Evolutionary conservation across 2,113 vertebrate genomes (phyloP).

Genomic region (Polypterus senegalus): DNA sequence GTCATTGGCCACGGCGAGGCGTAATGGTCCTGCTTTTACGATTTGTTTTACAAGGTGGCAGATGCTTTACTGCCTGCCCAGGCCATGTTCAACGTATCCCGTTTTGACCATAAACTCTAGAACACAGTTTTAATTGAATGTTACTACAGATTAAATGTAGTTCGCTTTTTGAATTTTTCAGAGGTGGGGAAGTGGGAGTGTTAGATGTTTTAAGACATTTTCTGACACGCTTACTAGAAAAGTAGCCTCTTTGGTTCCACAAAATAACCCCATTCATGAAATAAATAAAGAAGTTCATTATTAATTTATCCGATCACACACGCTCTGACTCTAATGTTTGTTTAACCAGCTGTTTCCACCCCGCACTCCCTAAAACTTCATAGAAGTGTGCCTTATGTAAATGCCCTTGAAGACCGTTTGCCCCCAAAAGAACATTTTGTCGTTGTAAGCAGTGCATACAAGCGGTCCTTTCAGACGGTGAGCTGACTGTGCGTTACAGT

Average conservation of each 20-base stretch:
- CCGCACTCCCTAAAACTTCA: conserved; percentile 49
- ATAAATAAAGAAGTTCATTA: conserved; percentile 65
- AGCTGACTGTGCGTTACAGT: conserved; percentile 32
- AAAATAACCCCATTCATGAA: conserved; percentile 49
- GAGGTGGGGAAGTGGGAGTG: too few species aligned
- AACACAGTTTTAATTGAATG: too few species aligned
- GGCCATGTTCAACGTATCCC: too few species aligned
- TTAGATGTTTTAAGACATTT: too few species aligned
- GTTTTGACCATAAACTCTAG: too few species aligned
- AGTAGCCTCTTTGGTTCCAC: conserved; percentile 24
- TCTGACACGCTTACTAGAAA: conserved; percentile 1
- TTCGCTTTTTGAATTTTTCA: too few species aligned
- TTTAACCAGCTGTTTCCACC: conserved; percentile 69
- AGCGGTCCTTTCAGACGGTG: conserved; percentile 40
- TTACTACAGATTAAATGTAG: too few species aligned
- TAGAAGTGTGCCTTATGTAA: conserved; percentile 51
- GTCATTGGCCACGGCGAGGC: too few species aligned
- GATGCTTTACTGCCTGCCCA: too few species aligned
- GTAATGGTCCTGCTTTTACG: too few species aligned
- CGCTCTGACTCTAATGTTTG: conserved; percentile 57
- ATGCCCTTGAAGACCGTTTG: conserved; percentile 24
- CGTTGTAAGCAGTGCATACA: conserved; percentile 37
- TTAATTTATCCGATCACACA: conserved; percentile 61
- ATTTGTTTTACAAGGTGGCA: too few species aligned
- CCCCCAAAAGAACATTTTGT: conserved; percentile 47